Evolutionary conservation across 2,797 vertebrate genomes (phyloP), one percentile per base, ranked within the genome.

Genomic region (Trachops cirrhosus): DNA sequence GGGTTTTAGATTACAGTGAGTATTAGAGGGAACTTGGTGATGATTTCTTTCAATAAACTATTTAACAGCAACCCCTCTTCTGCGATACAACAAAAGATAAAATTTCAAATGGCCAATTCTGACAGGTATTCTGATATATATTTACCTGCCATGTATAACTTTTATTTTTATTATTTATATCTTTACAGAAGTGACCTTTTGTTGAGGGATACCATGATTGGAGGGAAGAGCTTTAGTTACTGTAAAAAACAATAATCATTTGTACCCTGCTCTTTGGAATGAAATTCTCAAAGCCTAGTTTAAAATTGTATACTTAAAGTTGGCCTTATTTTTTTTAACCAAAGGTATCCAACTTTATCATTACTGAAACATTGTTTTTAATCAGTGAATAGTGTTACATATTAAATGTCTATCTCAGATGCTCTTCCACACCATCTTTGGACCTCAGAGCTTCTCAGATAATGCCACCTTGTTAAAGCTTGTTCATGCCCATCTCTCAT

Each of bases 381-480:
- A 89, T 93, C 68, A 91, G 88, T 68, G 86, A 82, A 86, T 98
- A 97, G 92, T 70, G 52, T 98, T 99, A 97, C 98, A 92, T 96
- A 92, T 85, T 79, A 86, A 95, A 98, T 98, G 97, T 92, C 97
- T 91, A 96, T 96, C 98, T 98, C 97, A 98, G 97, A 98, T 98
- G 99, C 98, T 97, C 97, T 97, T 97, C 94, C 96, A 97, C 96
- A 97, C n/a, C n/a, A 96, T 98, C 97, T 98, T 97, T 93, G 74
- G 41, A 85, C 91, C 96, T 92, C 97, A 79, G 95, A 97, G 97
- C 97, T 98, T 98, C 98, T 99, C 98, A 96, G 86, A 89, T 99
- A 94, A 99, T 98, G 97, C 97, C 97, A 96, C 97, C 89, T 96
- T 97, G 97, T 98, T 98, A 98, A 98, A 98, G 98, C 96, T 98